Percentiles rank a stretch among this genome's conserved stretches.
These are phyloP conservation scores for Rhabdomys pumilio DNA, from an alignment of 2,797 vertebrate species.

Conservation along the genomic window DNA sequence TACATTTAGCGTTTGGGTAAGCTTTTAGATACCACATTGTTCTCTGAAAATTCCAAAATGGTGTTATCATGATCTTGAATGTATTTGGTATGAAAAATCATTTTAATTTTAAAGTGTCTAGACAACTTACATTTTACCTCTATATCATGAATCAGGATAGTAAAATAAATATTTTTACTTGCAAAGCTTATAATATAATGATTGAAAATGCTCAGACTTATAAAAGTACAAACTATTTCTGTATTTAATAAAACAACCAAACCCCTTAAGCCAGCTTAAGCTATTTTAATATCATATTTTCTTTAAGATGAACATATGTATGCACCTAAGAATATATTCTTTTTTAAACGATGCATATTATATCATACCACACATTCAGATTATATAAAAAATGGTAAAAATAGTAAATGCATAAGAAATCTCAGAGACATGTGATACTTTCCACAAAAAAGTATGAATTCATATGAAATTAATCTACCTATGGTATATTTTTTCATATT, in stretches of 20 bases:
- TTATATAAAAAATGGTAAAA: constrained; percentile 60
- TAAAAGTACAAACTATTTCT: constrained; percentile 40
- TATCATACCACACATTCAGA: constrained; percentile 34
- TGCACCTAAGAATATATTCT: constrained; percentile 54
- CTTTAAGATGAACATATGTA: constrained; percentile 49
- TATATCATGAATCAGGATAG: background rate
- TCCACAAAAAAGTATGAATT: background rate
- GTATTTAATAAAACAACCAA: constrained; percentile 39
- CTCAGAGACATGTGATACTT: background rate
- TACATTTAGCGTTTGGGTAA: background rate
- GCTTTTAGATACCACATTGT: background rate
- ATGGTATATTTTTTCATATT: background rate
- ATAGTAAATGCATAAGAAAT: constrained; percentile 2
- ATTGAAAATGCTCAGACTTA: background rate
- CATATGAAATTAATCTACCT: background rate
- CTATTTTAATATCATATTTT: constrained; percentile 55
- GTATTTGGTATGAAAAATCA: background rate
- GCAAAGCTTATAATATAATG: background rate
- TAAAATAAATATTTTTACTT: background rate
- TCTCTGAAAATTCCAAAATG: constrained; percentile 14
- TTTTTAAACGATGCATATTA: constrained; percentile 37
- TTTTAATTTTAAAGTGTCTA: constrained; percentile 34
- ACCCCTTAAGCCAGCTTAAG: constrained; percentile 31
- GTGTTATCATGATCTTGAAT: background rate
- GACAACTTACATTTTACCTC: background rate